A percentile compares a stretch with the other conserved stretches of the same genome.
These are phyloP conservation scores for Eonycteris spelaea DNA, from an alignment of 2,113 vertebrate species.

Conservation along the genomic window DNA sequence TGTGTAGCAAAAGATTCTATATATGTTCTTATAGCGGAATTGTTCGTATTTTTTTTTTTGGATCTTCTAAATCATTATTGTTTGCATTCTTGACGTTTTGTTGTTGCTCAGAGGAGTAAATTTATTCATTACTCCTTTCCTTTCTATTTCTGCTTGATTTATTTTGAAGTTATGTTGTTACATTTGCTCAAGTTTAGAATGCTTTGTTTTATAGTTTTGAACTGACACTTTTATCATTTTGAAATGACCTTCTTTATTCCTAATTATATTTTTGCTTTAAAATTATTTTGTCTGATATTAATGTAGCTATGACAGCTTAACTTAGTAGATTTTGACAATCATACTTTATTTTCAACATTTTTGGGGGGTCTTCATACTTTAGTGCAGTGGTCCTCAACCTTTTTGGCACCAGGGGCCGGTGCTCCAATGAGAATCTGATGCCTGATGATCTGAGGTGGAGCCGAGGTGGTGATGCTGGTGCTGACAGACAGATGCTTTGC, in stretches of 20 bases:
- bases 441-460: no score
- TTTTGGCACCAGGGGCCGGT: no score
- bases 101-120: not conserved
- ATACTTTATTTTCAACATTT: not conserved
- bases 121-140: not conserved
- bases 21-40: not conserved
- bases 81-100: not conserved
- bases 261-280: conserved; percentile 1
- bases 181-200: not conserved
- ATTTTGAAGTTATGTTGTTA: not conserved
- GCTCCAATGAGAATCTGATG: no score
- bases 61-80: not conserved
- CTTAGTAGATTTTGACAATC: not conserved
- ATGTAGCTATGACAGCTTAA: not conserved
- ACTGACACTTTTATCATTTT: not conserved
- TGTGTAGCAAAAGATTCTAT: not conserved
- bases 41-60: not conserved
- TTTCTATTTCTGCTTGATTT: not conserved
- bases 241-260: not conserved
- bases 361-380: not conserved
- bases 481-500: no score
- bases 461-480: no score
- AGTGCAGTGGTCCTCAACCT: not conserved
- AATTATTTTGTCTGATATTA: not conserved
- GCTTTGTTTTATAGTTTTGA: not conserved